Evolutionary conservation across 1,140 invertebrate genomes (phyloP).

Genomic region (Calliphora vicina): DNA sequence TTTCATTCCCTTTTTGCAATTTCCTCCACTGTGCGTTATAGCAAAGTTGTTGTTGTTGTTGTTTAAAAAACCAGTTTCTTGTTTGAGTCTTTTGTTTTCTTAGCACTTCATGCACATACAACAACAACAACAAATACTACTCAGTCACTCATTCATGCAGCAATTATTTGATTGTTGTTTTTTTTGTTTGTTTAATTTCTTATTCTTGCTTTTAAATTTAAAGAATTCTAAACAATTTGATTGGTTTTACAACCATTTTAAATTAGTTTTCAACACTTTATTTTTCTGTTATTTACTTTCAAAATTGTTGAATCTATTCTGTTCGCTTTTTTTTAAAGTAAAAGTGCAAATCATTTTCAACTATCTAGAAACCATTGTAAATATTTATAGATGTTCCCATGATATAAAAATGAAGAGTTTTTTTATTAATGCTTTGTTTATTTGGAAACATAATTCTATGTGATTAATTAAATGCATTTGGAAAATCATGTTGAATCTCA

Average conservation of each 20-base stretch:
- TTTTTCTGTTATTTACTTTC: too few relatives aligned
- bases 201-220: background rate
- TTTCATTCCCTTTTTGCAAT: too few relatives aligned
- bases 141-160: background rate
- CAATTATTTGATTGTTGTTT: background rate
- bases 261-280: too few relatives aligned
- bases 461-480: background rate
- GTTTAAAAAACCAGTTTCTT: background rate
- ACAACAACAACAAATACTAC: background rate
- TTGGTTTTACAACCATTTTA: too few relatives aligned
- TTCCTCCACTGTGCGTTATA: too few relatives aligned
- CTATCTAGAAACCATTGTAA: background rate
- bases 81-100: background rate
- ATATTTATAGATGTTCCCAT: background rate
- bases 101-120: background rate
- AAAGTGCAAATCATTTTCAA: background rate
- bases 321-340: background rate
- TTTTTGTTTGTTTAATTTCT: background rate
- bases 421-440: background rate
- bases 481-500: background rate
- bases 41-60: background rate
- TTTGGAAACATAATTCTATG: background rate
- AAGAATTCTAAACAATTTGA: background rate
- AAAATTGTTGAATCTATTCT: background rate
- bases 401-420: background rate